Base-by-base conservation (phyloP, 2,113 vertebrate genomes). In the Colinus virginianus region DNA sequence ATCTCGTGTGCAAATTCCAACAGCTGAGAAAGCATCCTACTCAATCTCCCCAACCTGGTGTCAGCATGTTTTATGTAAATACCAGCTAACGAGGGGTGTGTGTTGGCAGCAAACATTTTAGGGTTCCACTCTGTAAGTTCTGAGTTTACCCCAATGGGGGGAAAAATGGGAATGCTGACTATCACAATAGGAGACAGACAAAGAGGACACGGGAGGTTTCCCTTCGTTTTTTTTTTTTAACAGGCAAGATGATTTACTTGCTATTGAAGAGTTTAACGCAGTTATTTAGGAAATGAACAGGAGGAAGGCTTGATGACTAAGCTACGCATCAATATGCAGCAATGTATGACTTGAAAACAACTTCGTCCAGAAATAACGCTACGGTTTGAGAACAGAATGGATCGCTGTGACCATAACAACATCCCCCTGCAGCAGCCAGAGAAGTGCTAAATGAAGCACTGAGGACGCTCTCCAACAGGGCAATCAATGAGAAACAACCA, bases 11-110 rank as follows among this genome's bases (percentile, higher is more conserved):
- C 91, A 96, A 94, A 96, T 94, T 88, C 48, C 94, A 90, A 22
- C 93, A 95, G 94, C 95, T 95, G 94, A 95, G 66, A 71, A 94
- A 94, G 93, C 95, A 90, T 87, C 92, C 92, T 38, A 76, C 92
- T 91, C 89, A 6, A 77, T 75, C 84, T 95, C 84, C 82, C 91
- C 85, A 68, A 61, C 91, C 87, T 75, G 61, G 81, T 75, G 91
- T 83, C 94, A 94, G 94, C 91, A 28, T 75, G 89, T 85, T 94
- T 94, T 68, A 90, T 91, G 94, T 94, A 90, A 94, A 96, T 94
- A 90, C 9, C 15, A 40, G 75, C 77, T 78, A 92, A 80, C 81
- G 64, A 71, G 93, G 87, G 89, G 87, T 1, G 78, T 19, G 63
- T 85, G 78, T 83, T 74, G 77, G 87, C 78, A 80, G 71, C 61